Conservation (phyloP, 53 echinoderm and acorn worm genomes). For the Pentamera pediparva region DNA sequence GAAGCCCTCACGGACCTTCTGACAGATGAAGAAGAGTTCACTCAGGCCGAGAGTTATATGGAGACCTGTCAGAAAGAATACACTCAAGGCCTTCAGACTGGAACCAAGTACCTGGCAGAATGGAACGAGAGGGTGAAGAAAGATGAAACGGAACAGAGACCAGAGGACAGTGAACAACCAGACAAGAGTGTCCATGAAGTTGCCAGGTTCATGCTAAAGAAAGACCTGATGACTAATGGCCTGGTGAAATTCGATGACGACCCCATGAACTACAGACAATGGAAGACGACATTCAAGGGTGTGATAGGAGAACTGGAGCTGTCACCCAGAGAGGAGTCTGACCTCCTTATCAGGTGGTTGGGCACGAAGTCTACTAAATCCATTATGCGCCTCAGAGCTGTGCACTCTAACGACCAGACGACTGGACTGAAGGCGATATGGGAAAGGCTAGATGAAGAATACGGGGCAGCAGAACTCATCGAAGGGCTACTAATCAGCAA, state of each 20-base stretch:
- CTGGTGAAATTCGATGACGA: conserved; percentile 28
- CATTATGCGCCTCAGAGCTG: conserved; percentile 13
- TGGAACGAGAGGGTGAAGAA: background rate
- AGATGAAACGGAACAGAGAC: background rate
- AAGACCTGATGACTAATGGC: conserved; percentile 13
- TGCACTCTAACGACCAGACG: conserved; percentile 16
- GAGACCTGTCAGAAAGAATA: conserved; percentile 3
- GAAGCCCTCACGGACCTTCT: background rate
- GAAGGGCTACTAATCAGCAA: conserved; percentile 24
- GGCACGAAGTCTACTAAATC: conserved; percentile 19
- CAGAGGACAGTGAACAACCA: background rate
- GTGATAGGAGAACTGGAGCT: conserved; percentile 20
- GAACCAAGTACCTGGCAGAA: conserved; percentile 14
- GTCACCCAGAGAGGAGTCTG: conserved; percentile 27
- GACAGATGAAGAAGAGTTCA: conserved; percentile 5
- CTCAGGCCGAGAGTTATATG: conserved; percentile 5
- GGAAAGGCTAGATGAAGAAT: conserved; percentile 39
- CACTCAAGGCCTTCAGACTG: conserved; percentile 12
- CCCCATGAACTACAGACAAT: conserved; percentile 14
- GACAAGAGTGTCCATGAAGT: background rate
- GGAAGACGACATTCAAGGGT: conserved; percentile 28
- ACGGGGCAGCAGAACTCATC: conserved; percentile 41
- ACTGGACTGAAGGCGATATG: conserved; percentile 27
- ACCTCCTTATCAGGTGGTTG: conserved; percentile 38
- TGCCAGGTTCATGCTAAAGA: background rate